Evolutionary conservation across 37 sponge, comb jelly and placozoan species (phyloP), one percentile per base, ranked within the genome.

Genomic region (Chondrilla cf. caribensis): DNA sequence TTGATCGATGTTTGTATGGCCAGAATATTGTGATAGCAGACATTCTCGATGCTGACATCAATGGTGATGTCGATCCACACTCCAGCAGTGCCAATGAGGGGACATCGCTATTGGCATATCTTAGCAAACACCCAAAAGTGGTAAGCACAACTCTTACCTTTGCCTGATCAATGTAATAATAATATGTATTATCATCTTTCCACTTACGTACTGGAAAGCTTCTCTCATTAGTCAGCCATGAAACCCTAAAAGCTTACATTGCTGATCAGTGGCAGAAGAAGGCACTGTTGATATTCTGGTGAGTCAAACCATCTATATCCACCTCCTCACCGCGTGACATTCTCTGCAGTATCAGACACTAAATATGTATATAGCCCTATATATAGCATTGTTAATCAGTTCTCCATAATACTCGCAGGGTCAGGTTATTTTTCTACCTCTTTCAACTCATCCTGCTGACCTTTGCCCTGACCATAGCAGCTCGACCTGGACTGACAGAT

Each of bases 381-480:
- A n/a, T n/a, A n/a, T n/a, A n/a, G n/a, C n/a, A n/a, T n/a, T n/a
- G n/a, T n/a, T n/a, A n/a, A n/a, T n/a, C n/a, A n/a, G n/a, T n/a
- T n/a, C n/a, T n/a, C n/a, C n/a, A n/a, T n/a, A n/a, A n/a, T n/a
- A n/a, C n/a, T n/a, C n/a, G 2, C 76, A 73, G 76, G 76, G 8
- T 31, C 15, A 42, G 44, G 14, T 2, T 73, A 19, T 2, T 73
- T 11, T 39, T 73, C 15, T 73, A 73, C 76, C 38, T 73, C 43
- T 73, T 73, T 24, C 76, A 73, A 38, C 31, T 73, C 37, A 73
- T 73, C 43, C 31, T 73, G 76, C 76, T 73, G 24, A 73, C 76
- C 2, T 73, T 73, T 73, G 76, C 76, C 1, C 76, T 73, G 44
- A 37, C 76, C 38, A 73, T 73, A 36, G 76, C 76, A 43, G 76